phyloP scores from a whole-genome alignment of 2,797 vertebrate species.

The Bradypus variegatus region DNA sequence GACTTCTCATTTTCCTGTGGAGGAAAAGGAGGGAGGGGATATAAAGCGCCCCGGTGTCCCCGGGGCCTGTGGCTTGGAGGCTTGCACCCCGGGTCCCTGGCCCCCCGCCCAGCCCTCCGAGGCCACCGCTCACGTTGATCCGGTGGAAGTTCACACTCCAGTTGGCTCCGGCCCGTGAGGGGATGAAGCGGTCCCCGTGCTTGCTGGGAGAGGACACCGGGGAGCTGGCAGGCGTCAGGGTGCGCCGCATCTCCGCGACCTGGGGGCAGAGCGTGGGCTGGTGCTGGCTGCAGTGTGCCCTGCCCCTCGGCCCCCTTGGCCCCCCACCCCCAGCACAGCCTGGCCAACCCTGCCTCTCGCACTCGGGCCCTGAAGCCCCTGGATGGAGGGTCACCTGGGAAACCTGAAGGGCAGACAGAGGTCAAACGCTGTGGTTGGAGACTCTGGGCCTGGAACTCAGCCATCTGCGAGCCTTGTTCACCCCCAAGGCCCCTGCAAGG shows the following conservation, averaged over 20 bases:
- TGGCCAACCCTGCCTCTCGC: too few species aligned
- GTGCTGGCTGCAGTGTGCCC: background rate
- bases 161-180: constrained; percentile 95
- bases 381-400: too few species aligned
- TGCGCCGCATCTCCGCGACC: constrained; percentile 85
- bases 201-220: constrained; percentile 97
- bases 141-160: constrained; percentile 99
- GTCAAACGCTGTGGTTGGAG: too few species aligned
- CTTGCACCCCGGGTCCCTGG: background rate
- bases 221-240: constrained; percentile 93
- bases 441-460: too few species aligned
- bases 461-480: too few species aligned
- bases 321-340: too few species aligned
- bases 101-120: accelerated
- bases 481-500: too few species aligned
- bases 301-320: too few species aligned
- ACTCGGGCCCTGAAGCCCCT: too few species aligned
- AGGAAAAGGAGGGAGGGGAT: background rate
- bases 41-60: background rate
- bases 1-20: constrained; percentile 96
- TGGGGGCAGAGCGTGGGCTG: constrained; percentile 68
- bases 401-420: too few species aligned
- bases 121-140: constrained; percentile 85
- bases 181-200: constrained; percentile 96
- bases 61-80: accelerated